Conservation (phyloP, 2,113 vertebrate species). For the Hymenochirus boettgeri region DNA sequence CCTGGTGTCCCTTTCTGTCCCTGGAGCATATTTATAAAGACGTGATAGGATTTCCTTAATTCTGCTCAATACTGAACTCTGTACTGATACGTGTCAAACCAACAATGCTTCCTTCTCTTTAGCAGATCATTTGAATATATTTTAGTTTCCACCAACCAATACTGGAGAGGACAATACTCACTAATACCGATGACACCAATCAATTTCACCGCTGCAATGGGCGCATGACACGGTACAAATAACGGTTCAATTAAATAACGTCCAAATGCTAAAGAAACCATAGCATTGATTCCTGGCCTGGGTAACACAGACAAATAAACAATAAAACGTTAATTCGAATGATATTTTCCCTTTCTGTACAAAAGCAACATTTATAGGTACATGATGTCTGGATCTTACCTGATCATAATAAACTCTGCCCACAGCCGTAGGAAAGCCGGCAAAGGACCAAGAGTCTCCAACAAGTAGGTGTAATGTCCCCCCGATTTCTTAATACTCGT, state of each 20-base stretch:
- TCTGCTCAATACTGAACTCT: no score
- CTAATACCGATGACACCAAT: constrained; percentile 73
- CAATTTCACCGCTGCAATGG: constrained; percentile 63
- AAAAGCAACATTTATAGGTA: no score
- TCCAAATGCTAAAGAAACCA: constrained; percentile 75
- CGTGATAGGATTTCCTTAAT: no score
- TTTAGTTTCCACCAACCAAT: no score
- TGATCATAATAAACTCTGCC: constrained; percentile 66
- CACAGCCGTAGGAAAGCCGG: constrained; percentile 70
- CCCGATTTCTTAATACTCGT: constrained; percentile 70
- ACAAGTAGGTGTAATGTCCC: constrained; percentile 68
- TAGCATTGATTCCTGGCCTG: constrained; percentile 75
- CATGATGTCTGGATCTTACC: constrained; percentile 56
- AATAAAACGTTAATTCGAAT: no score
- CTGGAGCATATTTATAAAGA: no score
- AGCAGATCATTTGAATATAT: no score
- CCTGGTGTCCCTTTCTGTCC: no score
- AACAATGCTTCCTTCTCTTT: no score
- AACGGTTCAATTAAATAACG: constrained; percentile 79
- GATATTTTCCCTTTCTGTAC: no score
- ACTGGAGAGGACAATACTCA: constrained; percentile 60
- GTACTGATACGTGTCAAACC: no score
- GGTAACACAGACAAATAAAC: background rate
- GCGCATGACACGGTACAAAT: constrained; percentile 71
- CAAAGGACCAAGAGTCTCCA: constrained; percentile 69